Conservation (phyloP, 2,113 vertebrate genomes). For the Aptenodytes forsteri region DNA sequence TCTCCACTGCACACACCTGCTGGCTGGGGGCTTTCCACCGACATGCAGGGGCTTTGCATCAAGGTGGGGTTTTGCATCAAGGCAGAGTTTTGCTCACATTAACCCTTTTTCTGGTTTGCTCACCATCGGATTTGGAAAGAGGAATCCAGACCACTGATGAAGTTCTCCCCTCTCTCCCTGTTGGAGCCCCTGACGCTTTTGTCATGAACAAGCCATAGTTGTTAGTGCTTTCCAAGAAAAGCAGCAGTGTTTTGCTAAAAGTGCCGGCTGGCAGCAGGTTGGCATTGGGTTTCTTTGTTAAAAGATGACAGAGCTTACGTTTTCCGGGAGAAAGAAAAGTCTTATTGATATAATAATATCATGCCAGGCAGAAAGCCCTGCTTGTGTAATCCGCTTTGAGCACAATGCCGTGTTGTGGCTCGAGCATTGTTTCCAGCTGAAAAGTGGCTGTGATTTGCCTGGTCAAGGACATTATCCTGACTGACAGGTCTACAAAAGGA, state of each 20-base stretch:
- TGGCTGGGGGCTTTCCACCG: not conserved
- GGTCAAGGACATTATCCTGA: slow-evolving; percentile 64
- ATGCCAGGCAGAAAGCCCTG: slow-evolving; percentile 67
- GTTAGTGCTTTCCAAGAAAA: slow-evolving; percentile 50
- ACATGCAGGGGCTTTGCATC: not conserved
- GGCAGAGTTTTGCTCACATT: not conserved
- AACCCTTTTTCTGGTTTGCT: not conserved
- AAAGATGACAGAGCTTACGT: slow-evolving; percentile 54
- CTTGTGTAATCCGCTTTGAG: slow-evolving; percentile 64
- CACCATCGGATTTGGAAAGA: not conserved
- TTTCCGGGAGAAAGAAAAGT: slow-evolving; percentile 57
- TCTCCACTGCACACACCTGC: accelerated
- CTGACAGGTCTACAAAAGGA: slow-evolving; percentile 61
- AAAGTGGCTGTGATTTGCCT: slow-evolving; percentile 54
- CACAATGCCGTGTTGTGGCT: slow-evolving; percentile 59
- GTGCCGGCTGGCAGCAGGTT: slow-evolving; percentile 51
- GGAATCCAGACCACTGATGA: not conserved
- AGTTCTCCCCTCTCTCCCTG: not conserved
- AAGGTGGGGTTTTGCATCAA: not conserved
- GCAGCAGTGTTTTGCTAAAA: slow-evolving; percentile 41
- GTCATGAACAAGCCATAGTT: not conserved
- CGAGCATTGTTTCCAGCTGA: slow-evolving; percentile 63
- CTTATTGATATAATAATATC: slow-evolving; percentile 69
- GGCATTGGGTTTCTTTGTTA: slow-evolving; percentile 67
- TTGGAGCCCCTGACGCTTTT: not conserved